These are phyloP conservation scores for Etheostoma nigrum DNA, from an alignment of 2,797 vertebrate genomes.

Conservation along the genomic window DNA sequence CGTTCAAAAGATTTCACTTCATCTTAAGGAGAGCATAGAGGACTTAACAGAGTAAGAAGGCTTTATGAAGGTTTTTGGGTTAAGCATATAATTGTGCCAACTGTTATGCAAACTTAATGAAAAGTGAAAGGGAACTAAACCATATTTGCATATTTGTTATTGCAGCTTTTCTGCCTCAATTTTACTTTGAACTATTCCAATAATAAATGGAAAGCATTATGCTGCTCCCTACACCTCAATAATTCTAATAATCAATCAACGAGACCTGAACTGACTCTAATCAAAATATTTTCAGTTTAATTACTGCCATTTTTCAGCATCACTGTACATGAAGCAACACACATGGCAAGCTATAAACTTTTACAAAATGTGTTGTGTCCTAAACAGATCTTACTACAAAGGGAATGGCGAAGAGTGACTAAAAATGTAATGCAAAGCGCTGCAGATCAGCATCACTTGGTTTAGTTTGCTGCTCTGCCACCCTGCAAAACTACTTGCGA, in stretches of 20 bases:
- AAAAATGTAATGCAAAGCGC: neutral
- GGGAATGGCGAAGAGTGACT: neutral
- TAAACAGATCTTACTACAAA: neutral
- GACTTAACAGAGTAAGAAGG: conserved; percentile 43
- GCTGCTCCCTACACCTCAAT: neutral
- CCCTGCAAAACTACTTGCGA: neutral
- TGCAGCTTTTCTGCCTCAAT: neutral
- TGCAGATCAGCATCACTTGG: neutral
- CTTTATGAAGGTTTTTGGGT: conserved; percentile 55
- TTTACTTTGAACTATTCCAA: neutral
- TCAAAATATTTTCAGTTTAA: neutral
- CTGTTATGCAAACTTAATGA: conserved; percentile 34
- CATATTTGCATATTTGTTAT: conserved; percentile 15
- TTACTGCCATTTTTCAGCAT: neutral
- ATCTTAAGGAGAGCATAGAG: conserved; percentile 42
- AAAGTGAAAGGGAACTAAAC: conserved; percentile 30
- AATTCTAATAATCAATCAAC: neutral
- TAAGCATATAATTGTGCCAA: conserved; percentile 22
- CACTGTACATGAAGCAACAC: neutral
- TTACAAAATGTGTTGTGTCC: neutral
- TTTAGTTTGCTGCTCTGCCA: neutral
- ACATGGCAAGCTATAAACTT: neutral
- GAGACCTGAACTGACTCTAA: neutral
- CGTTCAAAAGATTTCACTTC: conserved; percentile 60
- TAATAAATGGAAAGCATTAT: neutral